Percentiles rank a stretch among this genome's conserved stretches.
These are phyloP conservation scores for Scotopteryx bipunctaria DNA, from an alignment of 2,888 invertebrate species.

Conservation along the genomic window DNA sequence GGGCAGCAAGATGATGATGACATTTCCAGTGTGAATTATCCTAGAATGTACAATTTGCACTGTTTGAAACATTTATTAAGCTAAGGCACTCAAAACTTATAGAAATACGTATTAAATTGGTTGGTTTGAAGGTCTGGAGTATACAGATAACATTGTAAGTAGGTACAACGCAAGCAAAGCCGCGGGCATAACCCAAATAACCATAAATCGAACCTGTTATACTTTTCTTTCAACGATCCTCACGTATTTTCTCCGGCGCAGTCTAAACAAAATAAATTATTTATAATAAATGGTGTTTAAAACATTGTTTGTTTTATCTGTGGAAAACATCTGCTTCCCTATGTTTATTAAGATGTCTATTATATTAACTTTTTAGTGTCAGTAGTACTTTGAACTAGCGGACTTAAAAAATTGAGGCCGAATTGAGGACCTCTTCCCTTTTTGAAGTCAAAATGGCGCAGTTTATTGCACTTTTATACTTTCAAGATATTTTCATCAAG, in stretches of 20 bases:
- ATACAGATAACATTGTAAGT: too few species aligned
- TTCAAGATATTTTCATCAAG: too few species aligned
- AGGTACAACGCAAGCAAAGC: not conserved
- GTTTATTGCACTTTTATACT: too few species aligned
- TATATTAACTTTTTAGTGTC: constrained; percentile 2
- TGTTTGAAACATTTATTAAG: too few species aligned
- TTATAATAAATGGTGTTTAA: constrained; percentile 10
- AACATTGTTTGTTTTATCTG: constrained; percentile 18
- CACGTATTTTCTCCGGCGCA: constrained; percentile 32
- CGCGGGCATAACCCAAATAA: not conserved
- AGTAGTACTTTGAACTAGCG: constrained; percentile 22
- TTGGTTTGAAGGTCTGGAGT: too few species aligned
- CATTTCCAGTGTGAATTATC: too few species aligned
- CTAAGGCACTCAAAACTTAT: too few species aligned
- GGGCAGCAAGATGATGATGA: too few species aligned
- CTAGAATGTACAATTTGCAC: too few species aligned
- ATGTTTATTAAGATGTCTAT: constrained; percentile 16
- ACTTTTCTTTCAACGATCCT: constrained; percentile 33
- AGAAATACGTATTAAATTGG: too few species aligned
- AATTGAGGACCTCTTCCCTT: not conserved
- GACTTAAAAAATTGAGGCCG: not conserved
- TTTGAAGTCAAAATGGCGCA: too few species aligned
- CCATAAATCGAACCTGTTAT: constrained; percentile 3
- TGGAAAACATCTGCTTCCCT: constrained; percentile 16
- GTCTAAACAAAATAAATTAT: constrained; percentile 35